Conservation (phyloP, 2,113 vertebrate species). For the Ophiodon elongatus region DNA sequence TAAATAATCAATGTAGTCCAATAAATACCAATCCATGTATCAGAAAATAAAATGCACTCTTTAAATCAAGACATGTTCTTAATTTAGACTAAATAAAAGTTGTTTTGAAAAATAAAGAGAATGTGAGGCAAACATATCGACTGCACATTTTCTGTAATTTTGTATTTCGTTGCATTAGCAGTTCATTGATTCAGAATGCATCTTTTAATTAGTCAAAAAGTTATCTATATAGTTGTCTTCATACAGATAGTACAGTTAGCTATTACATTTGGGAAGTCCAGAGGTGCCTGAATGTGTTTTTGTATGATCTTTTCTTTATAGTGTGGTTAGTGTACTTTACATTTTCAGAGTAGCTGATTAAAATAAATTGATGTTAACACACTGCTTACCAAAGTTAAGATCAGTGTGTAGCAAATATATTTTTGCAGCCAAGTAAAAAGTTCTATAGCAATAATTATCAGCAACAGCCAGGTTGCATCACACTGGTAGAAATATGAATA, state of each 20-base stretch:
- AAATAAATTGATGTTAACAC: neutral
- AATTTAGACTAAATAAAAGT: neutral
- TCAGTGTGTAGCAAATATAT: neutral
- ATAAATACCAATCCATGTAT: neutral
- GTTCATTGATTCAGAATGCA: neutral
- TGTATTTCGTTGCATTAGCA: neutral
- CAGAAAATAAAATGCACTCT: neutral
- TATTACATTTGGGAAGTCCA: neutral
- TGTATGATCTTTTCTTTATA: neutral
- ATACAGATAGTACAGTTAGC: neutral
- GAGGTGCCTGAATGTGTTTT: neutral
- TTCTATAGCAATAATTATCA: neutral
- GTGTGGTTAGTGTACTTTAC: neutral
- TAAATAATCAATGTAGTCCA: neutral
- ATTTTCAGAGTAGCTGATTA: neutral
- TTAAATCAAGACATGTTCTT: neutral
- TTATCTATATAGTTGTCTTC: neutral
- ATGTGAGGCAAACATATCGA: neutral
- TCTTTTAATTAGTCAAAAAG: neutral
- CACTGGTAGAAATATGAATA: neutral
- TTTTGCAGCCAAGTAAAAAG: neutral
- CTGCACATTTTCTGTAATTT: neutral
- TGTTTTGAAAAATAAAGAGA: neutral
- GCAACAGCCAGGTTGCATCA: neutral
- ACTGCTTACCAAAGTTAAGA: neutral